Base-by-base conservation (phyloP, 1,140 invertebrate species). In the Pseudobourletiella spinata region DNA sequence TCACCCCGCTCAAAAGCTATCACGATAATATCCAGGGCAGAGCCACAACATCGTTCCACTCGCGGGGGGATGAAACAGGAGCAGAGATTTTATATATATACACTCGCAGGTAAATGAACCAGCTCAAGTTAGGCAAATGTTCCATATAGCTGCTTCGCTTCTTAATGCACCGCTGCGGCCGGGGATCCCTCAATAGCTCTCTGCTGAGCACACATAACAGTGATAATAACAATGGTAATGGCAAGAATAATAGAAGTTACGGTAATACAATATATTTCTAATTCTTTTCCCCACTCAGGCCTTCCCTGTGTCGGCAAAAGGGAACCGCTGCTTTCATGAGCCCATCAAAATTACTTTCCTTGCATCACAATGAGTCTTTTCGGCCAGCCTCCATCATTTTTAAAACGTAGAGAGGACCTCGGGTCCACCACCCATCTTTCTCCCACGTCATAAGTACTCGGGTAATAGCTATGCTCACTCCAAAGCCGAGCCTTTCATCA, bases 341-440 rank as follows among this genome's bases (percentile, higher is more conserved):
- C 22, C 30, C 58, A 52, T 60, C 48, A 60, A 39, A 44, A 59
- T 44, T 46, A 46, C 57, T 59, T 59, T 48, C 30, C 44, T 24
- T 59, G 28, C 57, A 59, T 59, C 28, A 29, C 44, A 59, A 59
- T 59, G 26, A 48, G 26, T 24, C 50, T 32, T 28, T 59, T 22
- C 32, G 32, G 30, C 29, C 44, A 48, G 32, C 44, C 44, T 48
- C 6, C 39, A 15, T 51, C 50, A 29, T 52, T 52, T 59, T 60
- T 60, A 60, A 46, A 60, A 30, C 58, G 35, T 39, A 26, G 6
- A 3, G n/a, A 46, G n/a, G n/a, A 46, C 35, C 43, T 20, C 43
- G 24, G n/a, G 18, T 6, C 15, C 48, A 24, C 3, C 6, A 14
- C 15, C 24, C 48, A 51, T 51, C 20, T 18, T 46, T 46, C 44